These are phyloP conservation scores for Terrapene triunguis DNA, from an alignment of 2,113 vertebrate genomes.

Conservation along the genomic window DNA sequence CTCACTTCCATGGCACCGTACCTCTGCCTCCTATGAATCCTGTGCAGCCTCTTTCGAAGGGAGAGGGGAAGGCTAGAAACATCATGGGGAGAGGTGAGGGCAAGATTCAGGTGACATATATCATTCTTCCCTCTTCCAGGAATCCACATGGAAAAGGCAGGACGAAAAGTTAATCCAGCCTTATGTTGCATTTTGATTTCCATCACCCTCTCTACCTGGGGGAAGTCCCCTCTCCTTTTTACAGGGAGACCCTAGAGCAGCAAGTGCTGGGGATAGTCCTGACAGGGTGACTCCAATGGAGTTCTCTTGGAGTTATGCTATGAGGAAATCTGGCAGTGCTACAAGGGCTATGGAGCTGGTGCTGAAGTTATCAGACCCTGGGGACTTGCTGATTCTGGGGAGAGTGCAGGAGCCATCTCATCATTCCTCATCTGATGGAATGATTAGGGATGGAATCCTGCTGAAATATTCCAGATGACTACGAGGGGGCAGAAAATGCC, in stretches of 20 bases:
- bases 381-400: neutral
- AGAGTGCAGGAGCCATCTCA: neutral
- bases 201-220: neutral
- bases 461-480: neutral
- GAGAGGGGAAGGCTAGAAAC: neutral
- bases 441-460: neutral
- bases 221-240: neutral
- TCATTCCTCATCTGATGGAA: neutral
- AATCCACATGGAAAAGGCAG: neutral
- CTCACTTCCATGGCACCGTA: neutral
- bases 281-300: fast-evolving
- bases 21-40: fast-evolving
- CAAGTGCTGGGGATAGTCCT: neutral
- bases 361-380: neutral
- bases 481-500: neutral
- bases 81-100: neutral
- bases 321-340: neutral
- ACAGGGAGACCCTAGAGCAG: neutral
- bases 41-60: neutral
- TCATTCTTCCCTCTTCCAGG: fast-evolving
- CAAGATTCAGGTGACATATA: neutral
- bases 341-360: neutral
- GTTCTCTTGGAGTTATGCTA: neutral
- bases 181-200: neutral
- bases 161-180: fast-evolving